Base-by-base conservation (phyloP, 1,140 invertebrate genomes). In the Trichonephila clavipes region DNA sequence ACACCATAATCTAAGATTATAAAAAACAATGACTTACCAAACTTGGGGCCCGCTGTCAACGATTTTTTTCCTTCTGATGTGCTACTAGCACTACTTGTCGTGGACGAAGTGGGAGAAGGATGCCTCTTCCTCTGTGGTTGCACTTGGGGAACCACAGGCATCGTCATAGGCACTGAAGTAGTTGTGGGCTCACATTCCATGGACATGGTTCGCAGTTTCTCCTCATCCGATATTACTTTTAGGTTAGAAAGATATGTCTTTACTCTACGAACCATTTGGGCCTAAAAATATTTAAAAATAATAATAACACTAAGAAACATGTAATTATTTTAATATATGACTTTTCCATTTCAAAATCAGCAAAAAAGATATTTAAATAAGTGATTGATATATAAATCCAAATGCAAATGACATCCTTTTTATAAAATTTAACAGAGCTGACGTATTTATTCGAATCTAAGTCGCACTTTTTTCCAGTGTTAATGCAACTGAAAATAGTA, bases 201-300 rank as follows among this genome's bases (percentile, higher is more conserved):
- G 1, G 98, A 99, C 95, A 99, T 96, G 82, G 97, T 97, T 94
- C 98, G 98, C 87, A 99, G 96, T 94, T 97, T 97, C 94, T 98
- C 98, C 96, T 99, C 99, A 95, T 99, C 98, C 16, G 97, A 98
- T 94, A 98, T 97, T 1, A 99, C 98, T 95, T 98, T 98, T 96
- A 99, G 97, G 95, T 98, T 98, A 77, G 97, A 97, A 59, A 99
- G 96, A 96, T 99, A 99, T 0, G 99, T 98, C 96, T 99, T 99
- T 0, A 99, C 99, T 82, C 98, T 96, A 12, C 99, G 96, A 24
- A 99, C 98, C 99, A 99, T 99, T 96, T 99, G 98, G 44, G 98
- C 98, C 97, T 97, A 94, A 1, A 95, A 88, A 94, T 94, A 85
- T 95, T 28, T 1, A 28, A 28, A 14, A 87, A 69, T 21, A 69